phyloP scores from a whole-genome alignment of 2,113 vertebrate species.

The Leptosomus discolor region DNA sequence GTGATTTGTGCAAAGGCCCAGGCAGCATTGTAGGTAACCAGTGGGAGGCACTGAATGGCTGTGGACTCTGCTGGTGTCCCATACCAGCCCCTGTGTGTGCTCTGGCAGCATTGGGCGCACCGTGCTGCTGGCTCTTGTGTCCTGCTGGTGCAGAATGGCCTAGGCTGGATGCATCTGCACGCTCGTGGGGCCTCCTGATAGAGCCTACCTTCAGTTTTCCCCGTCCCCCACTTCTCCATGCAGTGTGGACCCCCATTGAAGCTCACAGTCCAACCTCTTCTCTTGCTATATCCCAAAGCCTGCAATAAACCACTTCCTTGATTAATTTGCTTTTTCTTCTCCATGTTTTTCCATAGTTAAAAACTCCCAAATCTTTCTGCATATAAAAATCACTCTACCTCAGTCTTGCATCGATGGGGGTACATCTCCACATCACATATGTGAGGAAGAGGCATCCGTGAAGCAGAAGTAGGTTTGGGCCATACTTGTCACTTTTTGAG shows the following conservation, averaged over 20 bases:
- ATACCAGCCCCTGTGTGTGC: background rate
- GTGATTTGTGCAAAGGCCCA: background rate
- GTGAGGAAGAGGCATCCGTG: background rate
- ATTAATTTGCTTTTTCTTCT: background rate
- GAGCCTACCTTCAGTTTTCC: too few species aligned
- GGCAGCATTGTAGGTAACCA: background rate
- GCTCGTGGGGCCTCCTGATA: background rate
- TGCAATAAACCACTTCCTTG: background rate
- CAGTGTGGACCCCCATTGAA: fast-evolving
- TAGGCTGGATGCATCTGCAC: background rate
- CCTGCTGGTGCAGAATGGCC: background rate
- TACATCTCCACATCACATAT: fast-evolving
- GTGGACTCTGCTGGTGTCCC: background rate
- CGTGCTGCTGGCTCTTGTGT: fast-evolving
- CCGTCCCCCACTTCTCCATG: background rate
- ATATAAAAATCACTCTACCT: too few species aligned
- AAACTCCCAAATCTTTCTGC: background rate
- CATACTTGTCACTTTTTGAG: background rate
- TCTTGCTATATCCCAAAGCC: background rate
- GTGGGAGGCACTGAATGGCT: too few species aligned
- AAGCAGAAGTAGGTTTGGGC: background rate
- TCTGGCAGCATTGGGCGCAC: background rate
- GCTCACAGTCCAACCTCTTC: background rate
- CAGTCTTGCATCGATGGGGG: fast-evolving
- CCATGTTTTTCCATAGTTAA: background rate